These are phyloP conservation scores for Crioceris asparagi DNA, from an alignment of 2,888 invertebrate genomes.

Conservation along the genomic window DNA sequence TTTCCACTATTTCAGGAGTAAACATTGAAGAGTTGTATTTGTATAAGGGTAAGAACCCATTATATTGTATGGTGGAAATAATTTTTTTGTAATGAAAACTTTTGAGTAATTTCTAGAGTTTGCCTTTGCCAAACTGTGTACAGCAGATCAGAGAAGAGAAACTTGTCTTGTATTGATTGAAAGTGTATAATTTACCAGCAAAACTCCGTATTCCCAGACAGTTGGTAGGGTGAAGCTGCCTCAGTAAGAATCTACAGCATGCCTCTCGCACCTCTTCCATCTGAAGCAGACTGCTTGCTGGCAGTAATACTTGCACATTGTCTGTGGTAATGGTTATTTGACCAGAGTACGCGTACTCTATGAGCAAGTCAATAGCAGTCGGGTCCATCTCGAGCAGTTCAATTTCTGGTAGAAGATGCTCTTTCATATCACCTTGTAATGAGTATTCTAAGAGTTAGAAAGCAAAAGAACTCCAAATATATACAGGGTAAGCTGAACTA, in stretches of 20 bases:
- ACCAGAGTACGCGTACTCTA: constrained; percentile 68
- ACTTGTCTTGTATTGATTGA: no score
- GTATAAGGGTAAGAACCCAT: no score
- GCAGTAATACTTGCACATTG: constrained; percentile 45
- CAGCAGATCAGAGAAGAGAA: no score
- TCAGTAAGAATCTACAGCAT: constrained; percentile 63
- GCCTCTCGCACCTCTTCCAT: constrained; percentile 58
- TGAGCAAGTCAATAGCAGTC: constrained; percentile 52
- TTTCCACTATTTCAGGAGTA: no score
- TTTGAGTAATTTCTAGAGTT: no score
- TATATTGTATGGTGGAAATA: no score
- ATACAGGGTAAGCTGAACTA: no score
- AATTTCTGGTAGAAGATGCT: constrained; percentile 45
- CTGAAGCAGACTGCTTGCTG: constrained; percentile 64
- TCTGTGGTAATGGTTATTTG: constrained; percentile 48
- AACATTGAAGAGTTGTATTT: no score
- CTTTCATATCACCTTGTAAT: constrained; percentile 53
- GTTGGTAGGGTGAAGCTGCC: constrained; percentile 65
- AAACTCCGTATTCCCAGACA: constrained; percentile 68
- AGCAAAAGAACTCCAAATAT: no score
- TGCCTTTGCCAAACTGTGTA: no score
- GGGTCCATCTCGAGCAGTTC: constrained; percentile 48
- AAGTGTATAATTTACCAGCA: constrained; percentile 44
- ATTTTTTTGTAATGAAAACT: no score
- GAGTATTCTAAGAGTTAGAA: no score